Conservation (phyloP, 1,140 invertebrate genomes). For the Copidosoma floridanum region DNA sequence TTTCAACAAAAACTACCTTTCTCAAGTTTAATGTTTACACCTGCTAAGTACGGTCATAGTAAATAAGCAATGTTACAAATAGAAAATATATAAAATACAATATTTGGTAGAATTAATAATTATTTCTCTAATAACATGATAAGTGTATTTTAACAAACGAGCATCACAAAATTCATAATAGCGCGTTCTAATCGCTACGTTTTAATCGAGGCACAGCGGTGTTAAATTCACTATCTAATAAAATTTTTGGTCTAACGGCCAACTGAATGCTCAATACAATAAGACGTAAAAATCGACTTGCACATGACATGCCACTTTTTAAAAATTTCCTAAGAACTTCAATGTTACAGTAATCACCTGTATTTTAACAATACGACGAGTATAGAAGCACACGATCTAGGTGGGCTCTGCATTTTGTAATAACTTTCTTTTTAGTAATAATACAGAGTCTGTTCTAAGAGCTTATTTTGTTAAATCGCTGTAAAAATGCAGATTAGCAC, state of each 20-base stretch:
- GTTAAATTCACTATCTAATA: conserved; percentile 2
- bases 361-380: too few relatives aligned
- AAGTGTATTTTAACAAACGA: conserved; percentile 6
- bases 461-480: too few relatives aligned
- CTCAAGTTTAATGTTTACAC: conserved; percentile 5
- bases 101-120: conserved; percentile 18
- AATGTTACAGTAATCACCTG: too few relatives aligned
- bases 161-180: too few relatives aligned
- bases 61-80: conserved; percentile 10
- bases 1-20: conserved; percentile 13
- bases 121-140: conserved; percentile 9
- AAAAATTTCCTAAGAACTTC: too few relatives aligned
- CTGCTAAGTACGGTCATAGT: conserved; percentile 9
- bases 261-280: not conserved
- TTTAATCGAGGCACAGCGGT: conserved; percentile 20
- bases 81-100: conserved; percentile 14
- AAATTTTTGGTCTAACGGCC: not conserved
- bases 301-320: too few relatives aligned
- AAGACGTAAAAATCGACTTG: not conserved
- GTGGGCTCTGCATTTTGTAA: too few relatives aligned
- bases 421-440: too few relatives aligned
- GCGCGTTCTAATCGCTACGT: conserved; percentile 2
- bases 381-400: not conserved
- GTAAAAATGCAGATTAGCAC: too few relatives aligned
- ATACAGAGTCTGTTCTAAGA: too few relatives aligned